Base-by-base conservation (phyloP, 2,797 vertebrate species). In the Xyrichtys novacula region DNA sequence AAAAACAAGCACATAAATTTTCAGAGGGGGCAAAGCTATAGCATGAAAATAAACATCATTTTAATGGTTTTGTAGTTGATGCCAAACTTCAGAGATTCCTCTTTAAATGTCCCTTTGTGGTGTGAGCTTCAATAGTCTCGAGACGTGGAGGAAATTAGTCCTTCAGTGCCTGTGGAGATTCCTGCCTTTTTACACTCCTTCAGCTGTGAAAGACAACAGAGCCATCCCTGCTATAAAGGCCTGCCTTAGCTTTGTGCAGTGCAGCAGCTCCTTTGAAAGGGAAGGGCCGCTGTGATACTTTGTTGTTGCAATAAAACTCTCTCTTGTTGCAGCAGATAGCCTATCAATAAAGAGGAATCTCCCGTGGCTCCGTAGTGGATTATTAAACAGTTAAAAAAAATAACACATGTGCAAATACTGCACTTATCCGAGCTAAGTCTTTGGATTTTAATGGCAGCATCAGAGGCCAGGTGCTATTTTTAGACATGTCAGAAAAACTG, bases 201-300 rank as follows among this genome's bases (percentile, higher is more conserved):
- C 68, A 83, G 83, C 84, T 87, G 85, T 86, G 87, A 91, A 90
- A 88, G 88, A 91, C 89, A 91, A 90, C 89, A 88, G 88, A 82
- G 81, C 72, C 39, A 76, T 80, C 70, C 75, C 32, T 26, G 60
- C 72, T 55, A 50, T 77, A 76, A 85, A 87, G 80, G 79, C 73
- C 81, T 54, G 70, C 23, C 32, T 0, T 25, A 65, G 69, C 81
- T 85, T 83, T 82, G 76, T 84, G 85, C 73, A 40, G 66, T 26
- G 67, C 75, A 55, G 63, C 74, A 55, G 63, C 74, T 76, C 72
- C 76, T 85, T 86, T 88, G 76, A 88, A 81, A 65, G 81, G 62
- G 70, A 65, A 36, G 10, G 61, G 61, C 65, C 74, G 71, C 74
- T 16, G 43, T 16, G 71, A 77, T 59, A 80, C 89, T 89, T 85